phyloP scores from a whole-genome alignment of 2,797 vertebrate genomes.

The Pangasius mekongensis region DNA sequence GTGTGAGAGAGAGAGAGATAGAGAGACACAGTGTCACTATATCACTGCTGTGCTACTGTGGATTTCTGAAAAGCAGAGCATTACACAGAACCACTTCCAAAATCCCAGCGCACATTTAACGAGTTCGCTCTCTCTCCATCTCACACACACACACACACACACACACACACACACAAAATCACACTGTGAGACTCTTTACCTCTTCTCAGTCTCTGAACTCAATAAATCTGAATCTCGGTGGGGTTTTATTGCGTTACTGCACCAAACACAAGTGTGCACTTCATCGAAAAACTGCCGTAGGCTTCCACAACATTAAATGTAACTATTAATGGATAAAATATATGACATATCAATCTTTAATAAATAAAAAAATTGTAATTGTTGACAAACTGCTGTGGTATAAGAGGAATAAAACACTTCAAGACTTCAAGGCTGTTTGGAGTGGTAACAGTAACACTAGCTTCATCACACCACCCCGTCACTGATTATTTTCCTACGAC shows the following conservation, averaged over 20 bases:
- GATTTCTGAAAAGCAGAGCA: background rate
- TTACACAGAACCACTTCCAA: background rate
- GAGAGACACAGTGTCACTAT: background rate
- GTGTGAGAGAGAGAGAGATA: no score
- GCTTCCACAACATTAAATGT: background rate
- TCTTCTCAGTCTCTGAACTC: background rate
- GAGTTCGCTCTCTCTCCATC: background rate
- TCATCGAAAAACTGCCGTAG: background rate
- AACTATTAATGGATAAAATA: background rate
- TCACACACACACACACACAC: conserved; percentile 20
- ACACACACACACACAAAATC: background rate
- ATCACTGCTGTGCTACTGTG: background rate
- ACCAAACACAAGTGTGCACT: background rate
- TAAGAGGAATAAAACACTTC: background rate
- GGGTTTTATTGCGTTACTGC: conserved; percentile 7
- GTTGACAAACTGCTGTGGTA: background rate
- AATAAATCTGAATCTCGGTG: conserved; percentile 6
- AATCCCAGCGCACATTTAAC: conserved; percentile 20
- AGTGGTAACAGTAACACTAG: background rate
- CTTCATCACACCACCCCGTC: background rate
- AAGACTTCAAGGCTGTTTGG: background rate
- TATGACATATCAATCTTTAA: background rate
- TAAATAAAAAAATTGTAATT: background rate
- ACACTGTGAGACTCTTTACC: conserved; percentile 5
- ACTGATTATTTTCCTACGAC: background rate